Conservation (phyloP, 92 coral and sea anemone species). For the Paramuricea clavata region DNA sequence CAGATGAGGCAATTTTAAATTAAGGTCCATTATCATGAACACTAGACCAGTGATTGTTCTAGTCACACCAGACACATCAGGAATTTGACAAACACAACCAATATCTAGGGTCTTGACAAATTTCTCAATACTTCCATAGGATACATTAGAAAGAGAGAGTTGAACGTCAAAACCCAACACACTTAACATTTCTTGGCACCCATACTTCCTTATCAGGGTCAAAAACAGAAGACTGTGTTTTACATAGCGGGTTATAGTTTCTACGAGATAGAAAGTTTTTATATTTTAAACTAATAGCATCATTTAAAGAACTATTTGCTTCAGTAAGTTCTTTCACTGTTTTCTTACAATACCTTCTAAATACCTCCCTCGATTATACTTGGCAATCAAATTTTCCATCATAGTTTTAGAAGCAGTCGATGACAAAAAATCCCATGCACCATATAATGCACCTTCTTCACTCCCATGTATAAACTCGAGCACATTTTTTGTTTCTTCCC, state of each 20-base stretch:
- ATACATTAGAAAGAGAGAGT: constrained; percentile 7
- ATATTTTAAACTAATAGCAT: constrained; percentile 56
- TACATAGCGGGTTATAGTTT: constrained; percentile 38
- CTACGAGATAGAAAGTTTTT: constrained; percentile 59
- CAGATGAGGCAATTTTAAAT: constrained; percentile 56
- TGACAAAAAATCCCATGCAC: constrained; percentile 71
- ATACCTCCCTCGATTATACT: constrained; percentile 16
- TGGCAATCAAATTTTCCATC: constrained; percentile 26
- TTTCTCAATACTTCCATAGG: constrained; percentile 8
- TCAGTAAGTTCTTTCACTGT: constrained; percentile 42
- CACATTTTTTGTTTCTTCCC: constrained; percentile 65
- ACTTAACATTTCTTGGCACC: constrained; percentile 65
- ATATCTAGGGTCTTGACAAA: constrained; percentile 35
- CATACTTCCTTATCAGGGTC: constrained; percentile 62
- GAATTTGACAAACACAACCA: constrained; percentile 56
- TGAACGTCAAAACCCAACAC: constrained; percentile 53
- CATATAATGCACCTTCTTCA: constrained; percentile 49
- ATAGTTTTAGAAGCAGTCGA: constrained; percentile 60
- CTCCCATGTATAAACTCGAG: constrained; percentile 69
- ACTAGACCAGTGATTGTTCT: constrained; percentile 61
- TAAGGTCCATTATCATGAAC: constrained; percentile 66
- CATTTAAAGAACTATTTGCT: constrained; percentile 53
- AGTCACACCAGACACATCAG: constrained; percentile 61
- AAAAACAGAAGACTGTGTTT: constrained; percentile 46
- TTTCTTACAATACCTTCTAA: constrained; percentile 63